Evolutionary conservation across 2,113 vertebrate species (phyloP).

Genomic region (Aptenodytes forsteri): DNA sequence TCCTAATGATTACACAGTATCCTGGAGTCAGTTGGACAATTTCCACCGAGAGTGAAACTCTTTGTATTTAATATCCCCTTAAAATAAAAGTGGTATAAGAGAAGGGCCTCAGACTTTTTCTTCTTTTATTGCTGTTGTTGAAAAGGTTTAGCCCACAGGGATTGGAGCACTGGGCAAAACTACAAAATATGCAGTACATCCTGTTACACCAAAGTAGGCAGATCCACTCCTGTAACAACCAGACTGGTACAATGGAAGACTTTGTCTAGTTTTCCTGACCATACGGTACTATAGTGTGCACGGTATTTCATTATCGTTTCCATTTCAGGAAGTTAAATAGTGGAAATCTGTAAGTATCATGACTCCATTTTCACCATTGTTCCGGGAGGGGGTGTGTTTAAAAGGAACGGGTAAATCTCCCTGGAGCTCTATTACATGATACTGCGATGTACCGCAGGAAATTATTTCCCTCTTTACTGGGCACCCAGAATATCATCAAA

Average conservation of each 20-base stretch:
- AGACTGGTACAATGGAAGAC: constrained; percentile 53
- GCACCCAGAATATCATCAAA: not conserved
- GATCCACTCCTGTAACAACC: constrained; percentile 33
- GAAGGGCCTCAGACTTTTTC: constrained; percentile 53
- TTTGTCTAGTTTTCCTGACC: constrained; percentile 46
- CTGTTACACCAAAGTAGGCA: constrained; percentile 42
- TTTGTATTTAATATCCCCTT: constrained; percentile 60
- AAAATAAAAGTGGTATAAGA: constrained; percentile 60
- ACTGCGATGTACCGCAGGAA: not conserved
- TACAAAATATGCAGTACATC: constrained; percentile 60
- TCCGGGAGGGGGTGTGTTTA: not conserved
- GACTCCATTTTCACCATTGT: constrained; percentile 46
- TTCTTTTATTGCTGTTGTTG: constrained; percentile 61
- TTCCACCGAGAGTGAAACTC: constrained; percentile 36
- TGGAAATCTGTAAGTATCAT: constrained; percentile 29
- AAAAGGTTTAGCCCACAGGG: constrained; percentile 57
- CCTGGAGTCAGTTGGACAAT: constrained; percentile 55
- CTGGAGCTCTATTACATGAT: not conserved
- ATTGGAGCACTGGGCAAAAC: constrained; percentile 26
- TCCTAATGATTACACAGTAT: constrained; percentile 70
- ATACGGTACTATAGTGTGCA: not conserved
- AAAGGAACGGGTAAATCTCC: not conserved
- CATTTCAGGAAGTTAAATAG: constrained; percentile 52
- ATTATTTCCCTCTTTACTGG: not conserved
- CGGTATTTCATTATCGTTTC: constrained; percentile 46